Base-by-base conservation (phyloP, 2,797 vertebrate genomes). In the Neoniphon sammara region DNA sequence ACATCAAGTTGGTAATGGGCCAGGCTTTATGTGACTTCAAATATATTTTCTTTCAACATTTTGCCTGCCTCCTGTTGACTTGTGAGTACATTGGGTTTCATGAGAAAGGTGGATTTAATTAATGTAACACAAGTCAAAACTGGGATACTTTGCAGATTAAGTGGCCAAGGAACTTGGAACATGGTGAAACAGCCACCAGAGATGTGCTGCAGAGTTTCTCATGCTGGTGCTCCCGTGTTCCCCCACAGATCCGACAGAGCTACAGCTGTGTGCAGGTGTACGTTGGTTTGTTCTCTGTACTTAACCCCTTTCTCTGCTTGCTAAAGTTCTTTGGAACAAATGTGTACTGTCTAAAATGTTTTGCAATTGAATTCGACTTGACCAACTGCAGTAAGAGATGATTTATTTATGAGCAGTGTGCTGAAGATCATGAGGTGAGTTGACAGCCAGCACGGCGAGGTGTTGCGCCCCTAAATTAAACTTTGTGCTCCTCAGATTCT, bases 401-500 rank as follows among this genome's bases (percentile, higher is more conserved):
- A 72, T 34, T 34, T 34, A 20, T 70, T 23, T 20, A 21, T n/a
- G 27, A 49, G 62, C 42, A 42, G 8, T 27, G 20, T 47, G 10
- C 63, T 65, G 4, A 71, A 36, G 25, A 71, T 50, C 34, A 39
- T 64, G 23, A 71, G 31, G 7, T 39, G 2, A 53, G n/a, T 14
- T 70, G 49, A 67, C 47, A 52, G 12, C 18, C 14, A n/a, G 42
- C 7, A 47, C 21, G 31, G 18, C 21, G 31, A 34, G 31, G 31
- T 66, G 60, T 64, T 59, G 18, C 39, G 67, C 20, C 14, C 11
- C 20, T 39, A 61, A 81, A 75, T 83, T 50, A 46, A n/a, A 58
- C 58, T 61, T 3, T 49, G 23, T 34, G 49, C 30, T 60, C 54
- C 25, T 17, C 60, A 66, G 58, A 67, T 34, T 2, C 31, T 34